phyloP scores from a whole-genome alignment of 2,113 vertebrate genomes.

The Eudyptes chrysolophus region DNA sequence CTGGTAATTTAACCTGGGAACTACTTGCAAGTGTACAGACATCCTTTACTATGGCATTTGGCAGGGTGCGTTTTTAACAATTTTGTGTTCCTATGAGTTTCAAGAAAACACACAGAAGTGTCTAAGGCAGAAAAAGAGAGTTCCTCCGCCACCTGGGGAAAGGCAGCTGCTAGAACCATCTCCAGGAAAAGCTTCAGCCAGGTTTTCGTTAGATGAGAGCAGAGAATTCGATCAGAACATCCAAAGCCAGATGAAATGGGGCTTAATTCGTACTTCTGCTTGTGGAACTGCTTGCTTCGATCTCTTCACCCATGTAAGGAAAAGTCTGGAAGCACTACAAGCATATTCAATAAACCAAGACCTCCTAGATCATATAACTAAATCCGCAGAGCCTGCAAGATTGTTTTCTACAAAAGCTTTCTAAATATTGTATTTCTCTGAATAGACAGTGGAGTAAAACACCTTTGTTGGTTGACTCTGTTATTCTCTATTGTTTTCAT shows the following conservation, averaged over 20 bases:
- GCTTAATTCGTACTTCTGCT: neutral
- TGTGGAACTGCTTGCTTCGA: neutral
- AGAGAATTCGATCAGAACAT: neutral
- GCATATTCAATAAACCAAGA: neutral
- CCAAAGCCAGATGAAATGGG: neutral
- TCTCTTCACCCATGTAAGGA: neutral
- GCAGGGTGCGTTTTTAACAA: neutral
- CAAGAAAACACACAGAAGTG: fast-evolving
- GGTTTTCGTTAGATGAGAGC: neutral
- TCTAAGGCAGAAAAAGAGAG: neutral
- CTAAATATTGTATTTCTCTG: neutral
- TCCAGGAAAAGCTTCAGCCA: neutral
- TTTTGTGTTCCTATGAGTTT: neutral
- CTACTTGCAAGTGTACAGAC: fast-evolving
- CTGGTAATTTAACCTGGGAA: neutral
- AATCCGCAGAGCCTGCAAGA: neutral
- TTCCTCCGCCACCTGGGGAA: neutral
- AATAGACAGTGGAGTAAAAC: neutral
- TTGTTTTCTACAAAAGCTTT: neutral
- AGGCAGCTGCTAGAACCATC: neutral
- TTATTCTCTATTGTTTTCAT: neutral
- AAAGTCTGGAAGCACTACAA: neutral
- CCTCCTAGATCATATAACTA: neutral
- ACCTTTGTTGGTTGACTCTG: neutral
- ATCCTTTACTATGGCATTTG: fast-evolving